Evolutionary conservation across 2,888 invertebrate species (phyloP).

Genomic region (Orgyia antiqua): DNA sequence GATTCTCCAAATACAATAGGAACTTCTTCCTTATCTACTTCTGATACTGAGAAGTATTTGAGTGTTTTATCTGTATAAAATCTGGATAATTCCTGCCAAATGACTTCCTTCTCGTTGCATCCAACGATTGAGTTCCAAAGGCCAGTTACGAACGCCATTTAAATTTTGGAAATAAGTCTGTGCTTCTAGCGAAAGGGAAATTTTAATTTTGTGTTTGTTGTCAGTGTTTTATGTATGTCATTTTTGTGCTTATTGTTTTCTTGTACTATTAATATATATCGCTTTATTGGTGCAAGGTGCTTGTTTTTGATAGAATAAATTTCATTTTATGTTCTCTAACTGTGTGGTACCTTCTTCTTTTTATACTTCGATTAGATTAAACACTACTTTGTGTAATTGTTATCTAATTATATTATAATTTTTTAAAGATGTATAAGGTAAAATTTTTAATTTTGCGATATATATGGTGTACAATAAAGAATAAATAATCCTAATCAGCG

Average conservation of each 20-base stretch:
- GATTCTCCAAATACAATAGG: slow-evolving; percentile 79
- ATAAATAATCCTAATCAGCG: no score
- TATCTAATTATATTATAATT: no score
- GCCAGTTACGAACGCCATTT: slow-evolving; percentile 73
- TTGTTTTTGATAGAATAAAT: background rate
- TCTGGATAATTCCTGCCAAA: slow-evolving; percentile 64
- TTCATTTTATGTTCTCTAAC: background rate
- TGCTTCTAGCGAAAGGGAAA: slow-evolving; percentile 21
- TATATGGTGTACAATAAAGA: no score
- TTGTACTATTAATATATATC: background rate
- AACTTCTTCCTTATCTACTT: slow-evolving; percentile 78
- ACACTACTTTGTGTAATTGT: no score
- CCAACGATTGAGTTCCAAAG: slow-evolving; percentile 72
- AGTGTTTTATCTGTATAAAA: slow-evolving; percentile 75
- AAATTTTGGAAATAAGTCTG: slow-evolving; percentile 31
- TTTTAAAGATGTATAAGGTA: no score
- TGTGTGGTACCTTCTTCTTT: background rate
- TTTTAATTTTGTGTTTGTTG: slow-evolving; percentile 20
- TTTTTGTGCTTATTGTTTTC: slow-evolving; percentile 10
- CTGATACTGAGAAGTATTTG: slow-evolving; percentile 83
- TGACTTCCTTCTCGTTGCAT: slow-evolving; percentile 53
- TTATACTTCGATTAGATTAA: no score
- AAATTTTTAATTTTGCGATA: no score
- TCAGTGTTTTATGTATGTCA: slow-evolving; percentile 13
- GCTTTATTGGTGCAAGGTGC: slow-evolving; percentile 8